Base-by-base conservation (phyloP, 1,140 invertebrate genomes). In the Chrysomallon squamiferum region DNA sequence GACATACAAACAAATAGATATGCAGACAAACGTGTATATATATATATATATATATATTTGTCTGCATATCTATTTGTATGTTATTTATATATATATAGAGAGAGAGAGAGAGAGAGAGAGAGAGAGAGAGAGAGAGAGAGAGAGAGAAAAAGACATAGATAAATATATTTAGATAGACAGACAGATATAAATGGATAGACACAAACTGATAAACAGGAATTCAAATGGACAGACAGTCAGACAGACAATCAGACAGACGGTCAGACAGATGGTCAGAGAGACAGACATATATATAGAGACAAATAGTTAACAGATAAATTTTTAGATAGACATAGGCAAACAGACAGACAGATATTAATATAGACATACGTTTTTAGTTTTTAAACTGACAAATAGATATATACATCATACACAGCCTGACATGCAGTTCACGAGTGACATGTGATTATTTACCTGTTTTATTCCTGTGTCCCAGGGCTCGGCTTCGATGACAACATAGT, bases 401-500 rank as follows among this genome's bases (percentile, higher is more conserved):
- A n/a, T n/a, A n/a, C n/a, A n/a, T n/a, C n/a, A n/a, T n/a, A n/a
- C n/a, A n/a, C n/a, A n/a, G n/a, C n/a, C n/a, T n/a, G n/a, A n/a
- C n/a, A n/a, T n/a, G n/a, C n/a, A n/a, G n/a, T n/a, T n/a, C n/a
- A n/a, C n/a, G n/a, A n/a, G n/a, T n/a, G n/a, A n/a, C n/a, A n/a
- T n/a, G n/a, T n/a, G n/a, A n/a, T n/a, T n/a, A 67, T 54, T 58
- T 67, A 74, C 73, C 56, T 33, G 43, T 45, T 71, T 62, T 38
- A 7, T 38, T 0, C 52, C 41, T 13, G 63, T 65, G 25, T 75
- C 67, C 76, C 76, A 78, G 1, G 76, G 73, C 22, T 74, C 45
- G 11, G 76, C 76, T 57, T 71, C 68, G 43, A 64, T 56, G 6
- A 52, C 50, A 25, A 38, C 15, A 32, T 50, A 52, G n/a, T 50